Percentiles rank a stretch among this genome's conserved stretches.
Evolutionary conservation across 2,888 invertebrate genomes (phyloP).

Genomic region (Agrochola circellaris): DNA sequence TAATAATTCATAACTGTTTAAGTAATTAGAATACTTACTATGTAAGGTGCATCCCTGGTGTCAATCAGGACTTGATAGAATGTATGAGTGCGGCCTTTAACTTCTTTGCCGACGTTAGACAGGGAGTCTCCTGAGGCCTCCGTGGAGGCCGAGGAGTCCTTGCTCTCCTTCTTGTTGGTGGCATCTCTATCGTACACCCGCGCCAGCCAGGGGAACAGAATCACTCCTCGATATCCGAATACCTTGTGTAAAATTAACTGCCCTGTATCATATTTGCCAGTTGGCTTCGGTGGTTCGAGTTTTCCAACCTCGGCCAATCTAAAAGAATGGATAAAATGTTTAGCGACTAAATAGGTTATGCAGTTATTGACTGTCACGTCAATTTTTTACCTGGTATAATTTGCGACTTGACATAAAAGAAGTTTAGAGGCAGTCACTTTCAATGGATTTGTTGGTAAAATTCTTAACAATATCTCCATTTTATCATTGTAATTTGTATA

Average conservation of each 20-base stretch:
- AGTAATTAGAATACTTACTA: constrained; percentile 92
- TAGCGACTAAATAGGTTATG: constrained; percentile 78
- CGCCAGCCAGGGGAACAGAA: constrained; percentile 99
- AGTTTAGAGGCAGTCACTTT: constrained; percentile 83
- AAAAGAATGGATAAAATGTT: constrained; percentile 42
- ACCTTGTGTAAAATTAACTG: constrained; percentile 98
- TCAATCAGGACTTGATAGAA: constrained; percentile 99
- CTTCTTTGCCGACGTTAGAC: constrained; percentile 94
- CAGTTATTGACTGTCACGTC: constrained; percentile 73
- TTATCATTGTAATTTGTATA: constrained; percentile 85
- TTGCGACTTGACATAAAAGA: constrained; percentile 84
- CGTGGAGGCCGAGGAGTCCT: constrained; percentile 75
- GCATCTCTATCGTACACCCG: constrained; percentile 98
- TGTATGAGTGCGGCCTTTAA: constrained; percentile 97
- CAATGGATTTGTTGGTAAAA: constrained; percentile 82
- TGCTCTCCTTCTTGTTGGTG: constrained; percentile 92
- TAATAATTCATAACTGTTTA: background rate
- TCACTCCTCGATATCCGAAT: constrained; percentile 99
- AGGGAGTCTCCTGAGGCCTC: constrained; percentile 82
- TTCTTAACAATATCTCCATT: constrained; percentile 89
- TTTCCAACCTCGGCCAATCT: constrained; percentile 98
- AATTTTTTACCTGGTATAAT: constrained; percentile 84
- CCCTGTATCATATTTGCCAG: constrained; percentile 98
- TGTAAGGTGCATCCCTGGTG: constrained; percentile 98
- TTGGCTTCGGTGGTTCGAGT: constrained; percentile 95